phyloP scores from a whole-genome alignment of 2,888 invertebrate genomes.

The Lycocerus yunnanus region DNA sequence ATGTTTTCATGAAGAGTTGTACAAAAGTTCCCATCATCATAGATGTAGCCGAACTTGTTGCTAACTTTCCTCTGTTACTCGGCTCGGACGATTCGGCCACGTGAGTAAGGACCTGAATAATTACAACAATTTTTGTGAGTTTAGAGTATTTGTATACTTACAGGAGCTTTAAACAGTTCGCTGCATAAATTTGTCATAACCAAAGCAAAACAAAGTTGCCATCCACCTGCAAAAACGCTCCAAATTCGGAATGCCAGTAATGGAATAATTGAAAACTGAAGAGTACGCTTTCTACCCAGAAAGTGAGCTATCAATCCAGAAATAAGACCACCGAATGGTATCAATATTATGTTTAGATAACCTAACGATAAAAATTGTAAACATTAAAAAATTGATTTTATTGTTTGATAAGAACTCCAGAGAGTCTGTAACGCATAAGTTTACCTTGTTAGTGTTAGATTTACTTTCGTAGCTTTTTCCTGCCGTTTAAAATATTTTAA shows the following conservation, averaged over 20 bases:
- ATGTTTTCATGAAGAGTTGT: neutral
- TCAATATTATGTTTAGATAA: neutral
- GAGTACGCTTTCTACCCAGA: neutral
- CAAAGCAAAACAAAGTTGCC: neutral
- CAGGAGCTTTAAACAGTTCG: neutral
- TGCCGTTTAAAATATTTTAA: no score
- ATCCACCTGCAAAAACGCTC: neutral
- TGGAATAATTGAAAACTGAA: neutral
- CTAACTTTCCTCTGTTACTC: slow-evolving; percentile 1
- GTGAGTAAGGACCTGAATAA: neutral
- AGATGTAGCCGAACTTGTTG: neutral
- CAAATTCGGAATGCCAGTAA: neutral
- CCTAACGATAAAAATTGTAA: neutral
- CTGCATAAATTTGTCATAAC: neutral
- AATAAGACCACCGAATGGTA: neutral
- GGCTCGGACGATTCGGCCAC: slow-evolving; percentile 8
- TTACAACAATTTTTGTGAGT: neutral
- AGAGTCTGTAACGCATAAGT: neutral
- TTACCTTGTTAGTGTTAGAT: no score
- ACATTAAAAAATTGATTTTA: neutral
- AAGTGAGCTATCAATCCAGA: neutral
- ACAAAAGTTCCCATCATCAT: neutral
- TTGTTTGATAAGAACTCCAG: neutral
- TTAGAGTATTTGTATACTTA: neutral
- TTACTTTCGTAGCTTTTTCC: no score